Evolutionary conservation across 2,797 vertebrate genomes (phyloP), one percentile per base, ranked within the genome.

Genomic region (Anguilla obscura): DNA sequence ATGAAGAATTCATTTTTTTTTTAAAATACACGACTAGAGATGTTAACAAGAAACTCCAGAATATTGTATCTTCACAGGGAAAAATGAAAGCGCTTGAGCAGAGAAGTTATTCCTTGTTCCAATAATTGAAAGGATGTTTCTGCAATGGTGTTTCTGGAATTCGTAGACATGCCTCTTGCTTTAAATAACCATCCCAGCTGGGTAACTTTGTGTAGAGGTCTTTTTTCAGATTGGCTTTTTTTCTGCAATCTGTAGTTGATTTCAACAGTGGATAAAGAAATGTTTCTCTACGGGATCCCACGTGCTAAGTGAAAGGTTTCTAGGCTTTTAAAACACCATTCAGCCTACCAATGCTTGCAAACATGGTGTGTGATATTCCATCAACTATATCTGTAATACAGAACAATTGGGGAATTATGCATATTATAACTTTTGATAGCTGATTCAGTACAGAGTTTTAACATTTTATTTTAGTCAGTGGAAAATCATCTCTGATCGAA

Each of bases 401-500:
- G 50, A 8, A 52, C 50, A 52, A 52, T 52, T 9, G 0, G 50
- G 7, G 58, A 16, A 60, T 21, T 16, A 21, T 60, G 58, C 16
- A 69, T n/a, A 1, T 5, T 24, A 24, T n/a, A 24, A 69, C 6
- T 69, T 69, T 74, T 74, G 27, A 21, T 74, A 30, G 9, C 16
- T 74, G 69, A 27, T 74, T 3, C 30, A 36, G 18, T 12, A 36
- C 30, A 10, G 9, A 21, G 40, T 45, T 21, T 45, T 45, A 45
- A 45, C 40, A 0, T 45, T 45, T 45, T 45, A 45, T 45, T 45
- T 21, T 91, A 90, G 90, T 45, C 48, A 87, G 3, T 90, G 91
- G 93, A 89, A 90, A 89, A 92, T 91, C 24, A 54, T 90, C 63
- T 82, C 85, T 92, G 91, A 16, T 33, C 16, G 16, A 40, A 3